phyloP scores from a whole-genome alignment of 1,140 invertebrate genomes.

The Macrocentrus cingulum region DNA sequence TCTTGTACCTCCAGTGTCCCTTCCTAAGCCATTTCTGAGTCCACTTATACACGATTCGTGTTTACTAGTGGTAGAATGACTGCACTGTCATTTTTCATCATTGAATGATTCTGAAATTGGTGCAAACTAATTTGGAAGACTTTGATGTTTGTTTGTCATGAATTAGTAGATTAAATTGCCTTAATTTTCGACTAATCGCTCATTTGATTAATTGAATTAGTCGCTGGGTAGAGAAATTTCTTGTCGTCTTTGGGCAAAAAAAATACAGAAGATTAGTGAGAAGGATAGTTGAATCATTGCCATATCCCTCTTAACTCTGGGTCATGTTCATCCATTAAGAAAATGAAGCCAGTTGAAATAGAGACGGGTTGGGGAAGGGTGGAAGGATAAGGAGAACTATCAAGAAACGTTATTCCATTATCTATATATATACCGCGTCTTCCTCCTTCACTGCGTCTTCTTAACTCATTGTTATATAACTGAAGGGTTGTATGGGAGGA shows the following conservation, averaged over 20 bases:
- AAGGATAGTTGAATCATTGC: not conserved
- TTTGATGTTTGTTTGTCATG: no score
- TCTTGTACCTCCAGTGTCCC: not conserved
- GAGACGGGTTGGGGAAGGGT: not conserved
- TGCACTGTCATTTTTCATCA: no score
- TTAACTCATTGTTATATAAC: slow-evolving; percentile 20
- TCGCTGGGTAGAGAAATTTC: not conserved
- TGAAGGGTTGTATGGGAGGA: not conserved
- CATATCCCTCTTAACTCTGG: not conserved
- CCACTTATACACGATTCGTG: not conserved
- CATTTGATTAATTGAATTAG: not conserved
- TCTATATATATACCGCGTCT: not conserved
- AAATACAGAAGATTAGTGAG: not conserved
- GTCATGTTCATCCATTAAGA: slow-evolving; percentile 42
- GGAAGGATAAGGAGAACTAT: not conserved
- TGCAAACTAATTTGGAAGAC: no score
- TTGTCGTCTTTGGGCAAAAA: not conserved
- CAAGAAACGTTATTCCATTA: not conserved
- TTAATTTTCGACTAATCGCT: no score
- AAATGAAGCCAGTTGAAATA: slow-evolving; percentile 38
- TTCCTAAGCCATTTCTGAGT: no score
- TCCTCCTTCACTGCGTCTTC: slow-evolving; percentile 4
- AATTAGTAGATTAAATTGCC: no score
- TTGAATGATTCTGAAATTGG: no score
- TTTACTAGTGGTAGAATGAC: no score